Evolutionary conservation across 2,888 invertebrate genomes (phyloP).

Genomic region (Chromoteleia sp.): DNA sequence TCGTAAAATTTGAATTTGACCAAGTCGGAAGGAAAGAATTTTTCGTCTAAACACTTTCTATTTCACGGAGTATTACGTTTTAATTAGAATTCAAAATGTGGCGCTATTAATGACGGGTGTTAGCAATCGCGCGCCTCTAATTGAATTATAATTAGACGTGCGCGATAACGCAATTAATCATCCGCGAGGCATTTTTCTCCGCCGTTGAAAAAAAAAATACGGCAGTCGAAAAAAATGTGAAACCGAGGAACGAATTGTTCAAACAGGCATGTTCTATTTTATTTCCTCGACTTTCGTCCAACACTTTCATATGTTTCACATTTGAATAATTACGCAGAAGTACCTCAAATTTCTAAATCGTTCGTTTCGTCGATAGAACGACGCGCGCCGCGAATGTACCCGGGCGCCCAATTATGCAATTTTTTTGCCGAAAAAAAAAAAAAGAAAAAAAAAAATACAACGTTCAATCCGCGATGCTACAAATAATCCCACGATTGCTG

Average conservation of each 20-base stretch:
- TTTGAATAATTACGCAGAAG: constrained; percentile 59
- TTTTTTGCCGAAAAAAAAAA: neutral
- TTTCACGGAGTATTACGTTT: constrained; percentile 40
- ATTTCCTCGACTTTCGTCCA: constrained; percentile 60
- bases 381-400: neutral
- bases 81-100: constrained; percentile 39
- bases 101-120: constrained; percentile 3
- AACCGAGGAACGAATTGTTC: constrained; percentile 49
- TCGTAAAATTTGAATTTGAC: neutral
- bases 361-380: neutral
- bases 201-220: neutral
- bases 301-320: constrained; percentile 63
- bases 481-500: constrained; percentile 46
- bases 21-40: constrained; percentile 26
- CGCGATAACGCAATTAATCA: constrained; percentile 34
- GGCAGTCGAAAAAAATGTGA: constrained; percentile 31
- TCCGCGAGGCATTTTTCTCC: constrained; percentile 9
- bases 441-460: too few species aligned
- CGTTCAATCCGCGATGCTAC: neutral
- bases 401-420: constrained; percentile 26
- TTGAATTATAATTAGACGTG: constrained; percentile 40
- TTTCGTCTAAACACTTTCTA: constrained; percentile 26
- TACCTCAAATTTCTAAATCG: constrained; percentile 45
- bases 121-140: constrained; percentile 10
- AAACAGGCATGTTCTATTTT: constrained; percentile 46